These are phyloP conservation scores for Stictonetta naevosa DNA, from an alignment of 2,113 vertebrate genomes.

Conservation along the genomic window DNA sequence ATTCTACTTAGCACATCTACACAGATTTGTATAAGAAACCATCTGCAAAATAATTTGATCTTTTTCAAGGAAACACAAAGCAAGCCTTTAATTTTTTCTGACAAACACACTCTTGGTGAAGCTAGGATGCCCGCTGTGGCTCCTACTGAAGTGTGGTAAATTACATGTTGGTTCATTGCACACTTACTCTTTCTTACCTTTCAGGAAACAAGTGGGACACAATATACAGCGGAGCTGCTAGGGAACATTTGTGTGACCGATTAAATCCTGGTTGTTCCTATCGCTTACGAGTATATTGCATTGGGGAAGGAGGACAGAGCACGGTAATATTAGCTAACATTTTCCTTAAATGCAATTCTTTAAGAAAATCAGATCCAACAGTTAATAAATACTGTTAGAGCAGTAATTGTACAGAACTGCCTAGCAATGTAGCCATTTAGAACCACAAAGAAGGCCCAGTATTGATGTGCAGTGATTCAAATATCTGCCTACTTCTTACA, in stretches of 20 bases:
- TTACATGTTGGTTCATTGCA: conserved; percentile 36
- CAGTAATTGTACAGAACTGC: background rate
- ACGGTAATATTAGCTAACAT: conserved; percentile 78
- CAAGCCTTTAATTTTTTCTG: conserved; percentile 12
- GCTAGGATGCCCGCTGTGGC: conserved; percentile 21
- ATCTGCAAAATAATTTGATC: conserved; percentile 2
- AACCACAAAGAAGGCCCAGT: background rate
- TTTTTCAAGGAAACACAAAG: conserved; percentile 60
- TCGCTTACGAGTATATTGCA: conserved; percentile 88
- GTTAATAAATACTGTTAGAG: background rate
- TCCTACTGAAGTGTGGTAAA: conserved; percentile 27
- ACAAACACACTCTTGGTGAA: conserved; percentile 5
- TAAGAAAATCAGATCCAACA: background rate
- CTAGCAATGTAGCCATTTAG: background rate
- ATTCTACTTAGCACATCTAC: conserved; percentile 26
- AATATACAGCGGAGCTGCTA: conserved; percentile 86
- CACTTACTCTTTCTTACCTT: conserved; percentile 41
- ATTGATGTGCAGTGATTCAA: background rate
- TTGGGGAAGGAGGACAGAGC: conserved; percentile 94
- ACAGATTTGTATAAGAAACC: conserved; percentile 33
- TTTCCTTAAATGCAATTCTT: background rate
- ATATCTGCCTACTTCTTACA: background rate
- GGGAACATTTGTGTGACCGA: conserved; percentile 91
- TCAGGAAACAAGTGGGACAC: conserved; percentile 90
- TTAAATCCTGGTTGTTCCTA: conserved; percentile 91